These are phyloP conservation scores for Mustela lutreola DNA, from an alignment of 2,113 vertebrate genomes.

Conservation along the genomic window DNA sequence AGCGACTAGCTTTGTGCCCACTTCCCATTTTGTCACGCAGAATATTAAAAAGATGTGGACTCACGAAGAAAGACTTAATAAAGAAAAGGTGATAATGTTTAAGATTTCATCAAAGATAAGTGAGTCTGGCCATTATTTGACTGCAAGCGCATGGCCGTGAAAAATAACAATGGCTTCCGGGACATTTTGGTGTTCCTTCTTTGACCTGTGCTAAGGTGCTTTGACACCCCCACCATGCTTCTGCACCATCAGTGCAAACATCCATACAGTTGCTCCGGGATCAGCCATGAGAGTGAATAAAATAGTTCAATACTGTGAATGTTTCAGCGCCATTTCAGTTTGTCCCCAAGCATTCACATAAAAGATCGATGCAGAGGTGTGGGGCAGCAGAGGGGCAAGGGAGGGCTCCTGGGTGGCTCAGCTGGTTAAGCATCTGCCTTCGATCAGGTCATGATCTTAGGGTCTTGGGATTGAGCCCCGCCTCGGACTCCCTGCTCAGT, in stretches of 20 bases:
- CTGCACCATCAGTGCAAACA: neutral
- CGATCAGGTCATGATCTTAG: neutral
- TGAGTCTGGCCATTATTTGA: neutral
- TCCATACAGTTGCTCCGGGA: neutral
- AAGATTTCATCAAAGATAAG: neutral
- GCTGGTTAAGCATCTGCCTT: neutral
- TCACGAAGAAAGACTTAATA: neutral
- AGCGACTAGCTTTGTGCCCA: neutral
- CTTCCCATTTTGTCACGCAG: neutral
- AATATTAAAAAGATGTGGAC: neutral
- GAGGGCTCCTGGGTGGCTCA: neutral
- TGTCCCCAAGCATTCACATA: neutral
- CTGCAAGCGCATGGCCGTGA: neutral
- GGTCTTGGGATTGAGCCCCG: neutral
- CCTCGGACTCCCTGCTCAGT: neutral
- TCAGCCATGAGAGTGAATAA: neutral
- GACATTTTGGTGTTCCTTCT: accelerated
- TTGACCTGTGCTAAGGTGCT: accelerated
- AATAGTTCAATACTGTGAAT: neutral
- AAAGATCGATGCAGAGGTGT: neutral
- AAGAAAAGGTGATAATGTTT: neutral
- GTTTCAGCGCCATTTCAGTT: neutral
- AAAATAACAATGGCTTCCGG: neutral
- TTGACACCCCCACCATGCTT: neutral
- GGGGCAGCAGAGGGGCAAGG: no score